Evolutionary conservation across 2,888 invertebrate genomes (phyloP).

Genomic region (Tenthredo livida): DNA sequence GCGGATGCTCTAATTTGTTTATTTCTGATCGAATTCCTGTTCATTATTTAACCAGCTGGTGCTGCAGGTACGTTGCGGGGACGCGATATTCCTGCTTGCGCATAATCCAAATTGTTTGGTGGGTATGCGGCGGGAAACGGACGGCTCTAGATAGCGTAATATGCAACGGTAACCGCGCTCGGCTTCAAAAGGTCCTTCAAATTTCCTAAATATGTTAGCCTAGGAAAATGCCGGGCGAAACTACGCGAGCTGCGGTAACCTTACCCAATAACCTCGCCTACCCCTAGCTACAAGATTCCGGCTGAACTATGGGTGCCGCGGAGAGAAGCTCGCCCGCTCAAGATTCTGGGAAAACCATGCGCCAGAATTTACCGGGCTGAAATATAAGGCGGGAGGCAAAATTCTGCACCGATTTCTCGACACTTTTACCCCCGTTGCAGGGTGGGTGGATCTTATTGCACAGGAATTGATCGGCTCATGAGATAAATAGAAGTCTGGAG

Average conservation of each 20-base stretch:
- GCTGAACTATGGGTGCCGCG: background rate
- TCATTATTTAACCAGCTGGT: conserved; percentile 15
- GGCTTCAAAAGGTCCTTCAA: conserved; percentile 35
- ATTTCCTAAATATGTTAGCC: conserved; percentile 46
- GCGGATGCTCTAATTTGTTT: background rate
- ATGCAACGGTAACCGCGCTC: background rate
- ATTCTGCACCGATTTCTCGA: too few relatives aligned
- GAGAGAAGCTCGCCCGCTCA: background rate
- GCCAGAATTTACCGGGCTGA: background rate
- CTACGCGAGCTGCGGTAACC: conserved; percentile 2
- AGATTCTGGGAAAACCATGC: background rate
- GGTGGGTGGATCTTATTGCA: background rate
- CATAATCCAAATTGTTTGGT: conserved; percentile 41
- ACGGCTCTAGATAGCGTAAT: background rate
- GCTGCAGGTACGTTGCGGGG: background rate
- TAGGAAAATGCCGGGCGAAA: conserved; percentile 18
- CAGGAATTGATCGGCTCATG: background rate
- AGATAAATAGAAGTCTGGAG: background rate
- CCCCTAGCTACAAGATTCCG: conserved; percentile 4
- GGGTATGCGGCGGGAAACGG: background rate
- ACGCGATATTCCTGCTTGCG: conserved; percentile 24
- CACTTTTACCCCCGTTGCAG: background rate
- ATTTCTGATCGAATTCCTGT: conserved; percentile 18
- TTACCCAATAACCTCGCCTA: background rate
- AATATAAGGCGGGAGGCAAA: background rate